Base-by-base conservation (phyloP, 2,797 vertebrate genomes). In the Parotocinclus haroldoi region DNA sequence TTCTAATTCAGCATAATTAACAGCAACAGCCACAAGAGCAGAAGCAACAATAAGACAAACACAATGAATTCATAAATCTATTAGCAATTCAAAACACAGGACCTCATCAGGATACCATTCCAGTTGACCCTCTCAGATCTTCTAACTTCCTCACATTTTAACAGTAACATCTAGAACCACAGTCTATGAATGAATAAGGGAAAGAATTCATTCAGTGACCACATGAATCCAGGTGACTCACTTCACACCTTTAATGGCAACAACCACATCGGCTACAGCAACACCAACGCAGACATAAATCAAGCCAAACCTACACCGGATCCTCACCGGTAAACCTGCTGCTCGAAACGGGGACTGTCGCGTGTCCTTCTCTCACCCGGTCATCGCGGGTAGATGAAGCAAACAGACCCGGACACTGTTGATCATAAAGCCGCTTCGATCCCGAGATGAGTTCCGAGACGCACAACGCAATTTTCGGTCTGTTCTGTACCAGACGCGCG, bases 401-500 rank as follows among this genome's bases (percentile, higher is more conserved):
- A 16, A 6, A 12, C 45, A 46, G 45, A 46, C 45, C 9, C 40
- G 45, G 11, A 11, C 48, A 16, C 48, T 50, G 48, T 50, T 50
- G 48, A 50, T 50, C 48, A 50, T 50, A 50, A 46, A 11, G 45
- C 10, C 45, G 8, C 6, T 11, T 46, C n/a, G 45, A 46, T 46
- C 11, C 45, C 45, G 45, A 6, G 10, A 1, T 6, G n/a, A 46
- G 45, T 12, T 46, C 14, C 14, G 4, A 14, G 7, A 27, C 27
- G n/a, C 48, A 9, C 13, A 5, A n/a, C n/a, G 7, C 13, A 3
- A n/a, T 50, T 16, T 50, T 8, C 48, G 7, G n/a, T 13, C 45
- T 46, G 45, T 10, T 12, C 27, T 39, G 27, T 16, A 7, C 16
- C 48, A 39, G 59, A 61, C 60, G 60, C 60, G 45, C 58, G 19